Evolutionary conservation across 2,888 invertebrate species (phyloP).

Genomic region (Herminia tarsipennalis): DNA sequence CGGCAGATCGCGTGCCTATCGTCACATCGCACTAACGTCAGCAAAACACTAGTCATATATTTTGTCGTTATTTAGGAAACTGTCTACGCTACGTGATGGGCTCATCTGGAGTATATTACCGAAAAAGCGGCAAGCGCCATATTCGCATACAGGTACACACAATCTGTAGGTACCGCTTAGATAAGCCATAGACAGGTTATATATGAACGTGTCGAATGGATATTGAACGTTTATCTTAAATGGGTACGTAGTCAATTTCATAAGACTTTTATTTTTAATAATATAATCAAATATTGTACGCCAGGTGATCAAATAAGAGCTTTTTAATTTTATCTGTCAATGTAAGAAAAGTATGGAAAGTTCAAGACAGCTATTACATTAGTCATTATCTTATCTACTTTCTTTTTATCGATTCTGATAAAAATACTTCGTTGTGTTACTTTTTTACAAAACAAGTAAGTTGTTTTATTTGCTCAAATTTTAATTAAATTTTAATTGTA

Average conservation of each 20-base stretch:
- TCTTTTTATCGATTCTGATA: not conserved
- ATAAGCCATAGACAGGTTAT: no score
- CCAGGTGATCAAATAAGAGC: no score
- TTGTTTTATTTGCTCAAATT: no score
- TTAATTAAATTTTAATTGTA: no score
- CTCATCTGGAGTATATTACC: constrained; percentile 14
- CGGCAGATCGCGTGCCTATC: not conserved
- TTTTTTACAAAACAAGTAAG: no score
- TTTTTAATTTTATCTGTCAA: constrained; percentile 15
- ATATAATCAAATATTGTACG: no score
- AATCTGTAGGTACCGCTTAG: no score
- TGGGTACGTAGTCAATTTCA: no score
- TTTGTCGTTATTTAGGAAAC: not conserved
- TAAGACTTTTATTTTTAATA: no score
- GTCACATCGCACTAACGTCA: not conserved
- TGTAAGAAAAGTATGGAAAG: constrained; percentile 9
- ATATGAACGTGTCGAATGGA: no score
- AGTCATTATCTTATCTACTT: constrained; percentile 3
- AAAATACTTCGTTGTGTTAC: not conserved
- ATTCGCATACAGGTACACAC: no score
- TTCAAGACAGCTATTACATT: constrained; percentile 12
- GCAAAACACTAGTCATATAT: constrained; percentile 3
- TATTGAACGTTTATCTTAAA: no score
- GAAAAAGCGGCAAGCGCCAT: constrained; percentile 6
- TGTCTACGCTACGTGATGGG: not conserved